phyloP scores from a whole-genome alignment of 2,113 vertebrate species.

The Nannobrachium achirus region DNA sequence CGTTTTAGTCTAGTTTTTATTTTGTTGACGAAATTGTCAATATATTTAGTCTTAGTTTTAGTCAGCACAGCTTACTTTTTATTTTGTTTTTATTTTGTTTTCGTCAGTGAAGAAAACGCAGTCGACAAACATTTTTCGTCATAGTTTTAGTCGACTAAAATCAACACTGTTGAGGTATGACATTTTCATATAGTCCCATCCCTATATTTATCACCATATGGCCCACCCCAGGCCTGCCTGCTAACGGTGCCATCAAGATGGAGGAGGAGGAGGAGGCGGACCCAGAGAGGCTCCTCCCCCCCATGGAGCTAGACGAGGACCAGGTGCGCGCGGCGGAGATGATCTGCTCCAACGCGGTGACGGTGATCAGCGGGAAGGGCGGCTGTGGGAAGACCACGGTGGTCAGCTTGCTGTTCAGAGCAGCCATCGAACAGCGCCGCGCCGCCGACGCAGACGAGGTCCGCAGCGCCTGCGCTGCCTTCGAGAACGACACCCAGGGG shows the following conservation, averaged over 20 bases:
- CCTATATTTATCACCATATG: no score
- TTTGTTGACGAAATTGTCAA: no score
- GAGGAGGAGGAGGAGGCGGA: conserved; percentile 4
- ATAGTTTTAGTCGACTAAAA: no score
- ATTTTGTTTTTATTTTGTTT: no score
- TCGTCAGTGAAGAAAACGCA: no score
- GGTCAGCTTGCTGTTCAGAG: conserved; percentile 72
- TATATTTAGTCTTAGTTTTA: no score
- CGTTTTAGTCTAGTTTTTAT: no score
- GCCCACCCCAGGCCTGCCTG: no score
- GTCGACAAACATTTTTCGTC: no score
- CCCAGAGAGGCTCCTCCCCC: not conserved
- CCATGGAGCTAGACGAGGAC: conserved; percentile 71
- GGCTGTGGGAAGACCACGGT: conserved; percentile 88
- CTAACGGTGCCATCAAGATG: not conserved
- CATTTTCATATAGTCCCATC: no score
- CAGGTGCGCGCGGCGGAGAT: conserved; percentile 80
- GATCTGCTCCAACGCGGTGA: conserved; percentile 85
- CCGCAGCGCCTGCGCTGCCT: conserved; percentile 73
- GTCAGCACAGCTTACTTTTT: no score
- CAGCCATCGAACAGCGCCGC: conserved; percentile 31
- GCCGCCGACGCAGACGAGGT: conserved; percentile 63
- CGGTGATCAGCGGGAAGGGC: conserved; percentile 86
- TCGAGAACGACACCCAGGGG: conserved; percentile 77
- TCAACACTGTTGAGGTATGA: no score